phyloP scores from a whole-genome alignment of 2,113 vertebrate species.

The Spizaetus ornatus region DNA sequence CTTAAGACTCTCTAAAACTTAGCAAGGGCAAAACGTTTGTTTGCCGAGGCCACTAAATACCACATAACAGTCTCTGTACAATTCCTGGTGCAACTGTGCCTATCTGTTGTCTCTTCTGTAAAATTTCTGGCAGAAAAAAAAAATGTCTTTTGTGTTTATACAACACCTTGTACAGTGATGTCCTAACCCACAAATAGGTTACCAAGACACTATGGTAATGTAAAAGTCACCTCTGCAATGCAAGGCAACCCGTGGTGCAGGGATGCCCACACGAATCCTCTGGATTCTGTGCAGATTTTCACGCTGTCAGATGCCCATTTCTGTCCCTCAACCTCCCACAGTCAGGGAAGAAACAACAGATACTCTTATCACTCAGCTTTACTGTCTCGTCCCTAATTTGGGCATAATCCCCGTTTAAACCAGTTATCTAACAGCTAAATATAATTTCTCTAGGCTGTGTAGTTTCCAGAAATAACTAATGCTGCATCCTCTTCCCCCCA shows the following conservation, averaged over 20 bases:
- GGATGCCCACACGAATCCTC: not conserved
- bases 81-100: not conserved
- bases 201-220: not conserved
- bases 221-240: not conserved
- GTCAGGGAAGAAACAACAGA: not conserved
- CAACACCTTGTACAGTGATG: not conserved
- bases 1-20: not conserved
- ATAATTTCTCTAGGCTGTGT: conserved; percentile 18
- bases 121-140: not conserved
- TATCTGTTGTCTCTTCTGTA: not conserved
- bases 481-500: not conserved
- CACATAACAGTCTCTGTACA: not conserved
- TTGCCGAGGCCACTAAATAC: not conserved
- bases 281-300: not conserved
- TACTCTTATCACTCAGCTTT: conserved; percentile 45
- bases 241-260: not conserved
- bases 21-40: not conserved
- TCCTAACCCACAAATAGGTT: not conserved
- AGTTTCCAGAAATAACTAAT: conserved; percentile 43
- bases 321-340: not conserved
- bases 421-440: conserved; percentile 48
- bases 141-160: not conserved
- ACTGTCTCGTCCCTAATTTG: conserved; percentile 28
- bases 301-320: not conserved
- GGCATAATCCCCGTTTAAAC: conserved; percentile 56